Conservation (phyloP, 1,140 invertebrate genomes). For the Piezodorus guildinii region DNA sequence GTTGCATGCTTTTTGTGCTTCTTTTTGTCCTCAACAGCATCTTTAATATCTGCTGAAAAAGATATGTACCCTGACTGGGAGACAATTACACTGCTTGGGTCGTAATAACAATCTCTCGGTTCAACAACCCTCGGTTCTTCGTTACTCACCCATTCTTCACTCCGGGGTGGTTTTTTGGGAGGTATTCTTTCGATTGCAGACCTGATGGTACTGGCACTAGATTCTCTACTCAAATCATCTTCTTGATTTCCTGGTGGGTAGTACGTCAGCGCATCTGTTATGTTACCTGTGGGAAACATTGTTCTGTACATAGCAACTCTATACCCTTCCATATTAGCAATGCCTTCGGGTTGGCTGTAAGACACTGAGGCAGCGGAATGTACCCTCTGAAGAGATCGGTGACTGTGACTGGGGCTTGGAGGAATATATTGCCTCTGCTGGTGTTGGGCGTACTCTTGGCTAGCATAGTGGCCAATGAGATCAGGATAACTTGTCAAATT, state of each 20-base stretch:
- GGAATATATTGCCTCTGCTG: background rate
- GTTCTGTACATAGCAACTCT: constrained; percentile 49
- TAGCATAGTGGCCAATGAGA: constrained; percentile 50
- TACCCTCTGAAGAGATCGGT: constrained; percentile 33
- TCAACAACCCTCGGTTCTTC: background rate
- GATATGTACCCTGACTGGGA: constrained; percentile 72
- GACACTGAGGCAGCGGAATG: constrained; percentile 30
- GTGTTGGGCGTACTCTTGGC: constrained; percentile 18
- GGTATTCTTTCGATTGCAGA: background rate
- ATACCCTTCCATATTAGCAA: constrained; percentile 51
- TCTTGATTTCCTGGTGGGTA: constrained; percentile 44
- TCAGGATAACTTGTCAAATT: constrained; percentile 44
- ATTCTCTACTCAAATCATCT: background rate
- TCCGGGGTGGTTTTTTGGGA: constrained; percentile 10
- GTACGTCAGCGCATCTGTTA: constrained; percentile 61
- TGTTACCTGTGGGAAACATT: constrained; percentile 56
- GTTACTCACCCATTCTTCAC: constrained; percentile 6
- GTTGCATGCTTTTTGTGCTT: constrained; percentile 57
- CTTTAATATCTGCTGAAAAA: constrained; percentile 54
- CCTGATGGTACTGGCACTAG: background rate
- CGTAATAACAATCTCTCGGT: constrained; percentile 33
- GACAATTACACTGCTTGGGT: constrained; percentile 51
- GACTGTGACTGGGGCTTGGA: constrained; percentile 15
- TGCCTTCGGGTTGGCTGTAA: constrained; percentile 34
- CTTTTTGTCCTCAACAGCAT: constrained; percentile 43